phyloP scores from a whole-genome alignment of 2,797 vertebrate genomes.

The Eleutherodactylus coqui region DNA sequence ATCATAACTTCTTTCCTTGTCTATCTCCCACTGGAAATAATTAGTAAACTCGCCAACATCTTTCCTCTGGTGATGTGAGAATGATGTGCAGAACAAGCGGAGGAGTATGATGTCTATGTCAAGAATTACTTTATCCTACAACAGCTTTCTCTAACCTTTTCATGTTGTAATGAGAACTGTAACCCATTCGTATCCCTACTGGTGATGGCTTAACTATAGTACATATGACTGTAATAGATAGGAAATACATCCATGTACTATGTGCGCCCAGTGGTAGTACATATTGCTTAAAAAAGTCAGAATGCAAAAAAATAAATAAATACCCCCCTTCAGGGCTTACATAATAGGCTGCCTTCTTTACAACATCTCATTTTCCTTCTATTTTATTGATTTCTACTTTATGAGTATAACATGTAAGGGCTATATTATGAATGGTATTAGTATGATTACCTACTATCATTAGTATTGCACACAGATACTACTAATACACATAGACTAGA shows the following conservation, averaged over 20 bases:
- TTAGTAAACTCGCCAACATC: slow-evolving; percentile 28
- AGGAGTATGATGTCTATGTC: neutral
- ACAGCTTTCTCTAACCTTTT: neutral
- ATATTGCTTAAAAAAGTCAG: neutral
- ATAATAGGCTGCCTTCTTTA: neutral
- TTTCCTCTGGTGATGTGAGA: slow-evolving; percentile 33
- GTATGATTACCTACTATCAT: neutral
- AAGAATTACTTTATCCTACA: neutral
- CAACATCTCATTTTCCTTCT: neutral
- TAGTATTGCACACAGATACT: neutral
- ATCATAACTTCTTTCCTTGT: neutral
- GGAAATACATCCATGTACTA: neutral
- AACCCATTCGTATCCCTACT: neutral
- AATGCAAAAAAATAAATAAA: neutral
- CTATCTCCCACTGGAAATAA: slow-evolving; percentile 35
- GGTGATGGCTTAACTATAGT: neutral
- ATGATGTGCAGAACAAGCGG: slow-evolving; percentile 16
- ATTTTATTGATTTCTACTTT: neutral
- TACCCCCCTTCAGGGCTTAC: neutral
- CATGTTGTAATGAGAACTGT: neutral
- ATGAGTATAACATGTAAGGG: neutral
- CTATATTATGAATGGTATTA: neutral
- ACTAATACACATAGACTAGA: neutral
- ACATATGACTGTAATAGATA: neutral
- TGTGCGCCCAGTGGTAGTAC: neutral